phyloP scores from a whole-genome alignment of 2,113 vertebrate species.

The Crotalus horridus region DNA sequence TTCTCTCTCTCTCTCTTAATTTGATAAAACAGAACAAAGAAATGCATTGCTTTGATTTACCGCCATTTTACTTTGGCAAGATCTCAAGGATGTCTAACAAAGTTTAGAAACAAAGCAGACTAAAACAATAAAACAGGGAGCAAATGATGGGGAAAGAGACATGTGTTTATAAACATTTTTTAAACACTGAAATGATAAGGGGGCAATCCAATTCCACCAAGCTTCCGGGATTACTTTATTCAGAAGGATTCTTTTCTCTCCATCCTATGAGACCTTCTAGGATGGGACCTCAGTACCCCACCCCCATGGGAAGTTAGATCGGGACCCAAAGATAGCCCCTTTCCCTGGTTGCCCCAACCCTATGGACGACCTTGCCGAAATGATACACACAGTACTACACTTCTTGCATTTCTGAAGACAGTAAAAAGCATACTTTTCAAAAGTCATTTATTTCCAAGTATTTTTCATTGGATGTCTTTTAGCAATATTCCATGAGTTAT shows the following conservation, averaged over 20 bases:
- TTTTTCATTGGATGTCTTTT: not conserved
- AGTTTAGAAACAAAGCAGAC: not conserved
- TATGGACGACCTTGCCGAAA: not conserved
- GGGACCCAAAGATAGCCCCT: not conserved
- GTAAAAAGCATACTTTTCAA: not conserved
- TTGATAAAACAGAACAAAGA: not conserved
- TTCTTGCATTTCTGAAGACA: not conserved
- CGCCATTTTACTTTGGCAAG: not conserved
- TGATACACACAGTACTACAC: not conserved
- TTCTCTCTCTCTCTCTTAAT: not conserved
- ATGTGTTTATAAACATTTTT: not conserved
- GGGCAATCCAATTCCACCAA: not conserved
- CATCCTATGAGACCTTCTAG: not conserved
- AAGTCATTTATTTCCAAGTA: not conserved
- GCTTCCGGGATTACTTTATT: not conserved
- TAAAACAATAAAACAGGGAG: not conserved
- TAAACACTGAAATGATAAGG: not conserved
- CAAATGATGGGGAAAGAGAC: not conserved
- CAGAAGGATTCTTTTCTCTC: not conserved
- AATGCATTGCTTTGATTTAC: not conserved
- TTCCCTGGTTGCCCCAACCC: not conserved
- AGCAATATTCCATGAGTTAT: not conserved
- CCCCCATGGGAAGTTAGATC: not conserved
- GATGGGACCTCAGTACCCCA: not conserved
- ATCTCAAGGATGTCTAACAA: not conserved